A percentile compares a stretch with the other conserved stretches of the same genome.
Conservation (phyloP, 2,888 invertebrate species). For the Drosophila trichaetosa region DNA sequence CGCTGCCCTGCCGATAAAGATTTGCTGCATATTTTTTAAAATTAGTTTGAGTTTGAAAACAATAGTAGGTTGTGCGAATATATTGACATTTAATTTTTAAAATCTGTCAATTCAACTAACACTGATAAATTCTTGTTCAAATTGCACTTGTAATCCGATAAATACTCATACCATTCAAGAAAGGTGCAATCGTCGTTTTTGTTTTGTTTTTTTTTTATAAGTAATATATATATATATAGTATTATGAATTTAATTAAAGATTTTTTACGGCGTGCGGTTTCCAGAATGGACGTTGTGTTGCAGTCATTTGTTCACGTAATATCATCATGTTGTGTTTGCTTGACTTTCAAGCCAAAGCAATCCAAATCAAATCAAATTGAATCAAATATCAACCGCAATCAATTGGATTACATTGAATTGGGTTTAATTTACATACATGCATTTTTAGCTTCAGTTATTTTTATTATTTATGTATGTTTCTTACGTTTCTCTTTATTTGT, state of each 20-base stretch:
- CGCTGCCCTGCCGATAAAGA: conserved; percentile 5
- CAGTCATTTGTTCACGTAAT: conserved; percentile 59
- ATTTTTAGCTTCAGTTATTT: conserved; percentile 59
- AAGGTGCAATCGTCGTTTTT: conserved; percentile 40
- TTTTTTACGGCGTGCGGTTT: conserved; percentile 45
- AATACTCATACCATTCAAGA: conserved; percentile 27
- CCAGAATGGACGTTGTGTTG: conserved; percentile 52
- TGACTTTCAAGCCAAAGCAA: conserved; percentile 18
- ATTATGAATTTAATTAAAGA: conserved; percentile 40
- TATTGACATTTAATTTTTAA: conserved; percentile 37
- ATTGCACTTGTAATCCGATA: conserved; percentile 40
- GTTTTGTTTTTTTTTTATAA: neutral
- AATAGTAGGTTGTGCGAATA: conserved; percentile 33
- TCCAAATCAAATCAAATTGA: conserved; percentile 4
- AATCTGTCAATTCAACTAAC: conserved; percentile 49
- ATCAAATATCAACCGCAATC: neutral
- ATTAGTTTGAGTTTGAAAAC: neutral
- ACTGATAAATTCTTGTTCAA: conserved; percentile 59
- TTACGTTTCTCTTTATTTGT: conserved; percentile 87
- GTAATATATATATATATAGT: conserved; percentile 16
- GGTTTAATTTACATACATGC: conserved; percentile 39
- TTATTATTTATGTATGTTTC: conserved; percentile 85
- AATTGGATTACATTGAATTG: conserved; percentile 15
- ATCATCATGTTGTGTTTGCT: conserved; percentile 30
- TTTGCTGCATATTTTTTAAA: conserved; percentile 2